Conservation (phyloP, 2,113 vertebrate species). For the Anhinga anhinga region DNA sequence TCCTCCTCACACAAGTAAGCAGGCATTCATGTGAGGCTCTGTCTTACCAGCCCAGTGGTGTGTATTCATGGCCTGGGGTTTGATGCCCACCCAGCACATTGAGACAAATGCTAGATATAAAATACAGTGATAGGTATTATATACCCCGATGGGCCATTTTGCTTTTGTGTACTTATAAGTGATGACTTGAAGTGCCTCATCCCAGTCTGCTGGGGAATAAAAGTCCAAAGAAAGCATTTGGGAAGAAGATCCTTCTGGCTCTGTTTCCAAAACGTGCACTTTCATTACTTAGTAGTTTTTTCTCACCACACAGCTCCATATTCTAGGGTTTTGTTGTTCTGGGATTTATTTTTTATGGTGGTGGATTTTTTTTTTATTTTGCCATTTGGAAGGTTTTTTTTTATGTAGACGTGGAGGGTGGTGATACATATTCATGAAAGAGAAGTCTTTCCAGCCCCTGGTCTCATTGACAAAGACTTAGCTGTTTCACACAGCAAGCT, state of each 20-base stretch:
- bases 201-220: background rate
- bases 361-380: background rate
- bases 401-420: conserved; percentile 57
- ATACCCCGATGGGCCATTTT: background rate
- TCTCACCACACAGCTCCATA: background rate
- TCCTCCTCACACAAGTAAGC: background rate
- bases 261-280: background rate
- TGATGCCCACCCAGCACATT: background rate
- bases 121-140: background rate
- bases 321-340: background rate
- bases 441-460: conserved; percentile 62
- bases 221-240: conserved; percentile 38
- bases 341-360: background rate
- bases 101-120: background rate
- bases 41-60: rapidly evolving
- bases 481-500: conserved; percentile 78
- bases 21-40: background rate
- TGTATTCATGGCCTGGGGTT: rapidly evolving
- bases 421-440: conserved; percentile 82
- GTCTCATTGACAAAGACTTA: conserved; percentile 76
- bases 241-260: conserved; percentile 9
- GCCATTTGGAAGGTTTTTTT: conserved; percentile 48
- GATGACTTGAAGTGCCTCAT: conserved; percentile 25
- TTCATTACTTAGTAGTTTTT: conserved; percentile 52
- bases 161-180: background rate